Evolutionary conservation across 2,797 vertebrate species (phyloP).

Genomic region (Dipus sagitta): DNA sequence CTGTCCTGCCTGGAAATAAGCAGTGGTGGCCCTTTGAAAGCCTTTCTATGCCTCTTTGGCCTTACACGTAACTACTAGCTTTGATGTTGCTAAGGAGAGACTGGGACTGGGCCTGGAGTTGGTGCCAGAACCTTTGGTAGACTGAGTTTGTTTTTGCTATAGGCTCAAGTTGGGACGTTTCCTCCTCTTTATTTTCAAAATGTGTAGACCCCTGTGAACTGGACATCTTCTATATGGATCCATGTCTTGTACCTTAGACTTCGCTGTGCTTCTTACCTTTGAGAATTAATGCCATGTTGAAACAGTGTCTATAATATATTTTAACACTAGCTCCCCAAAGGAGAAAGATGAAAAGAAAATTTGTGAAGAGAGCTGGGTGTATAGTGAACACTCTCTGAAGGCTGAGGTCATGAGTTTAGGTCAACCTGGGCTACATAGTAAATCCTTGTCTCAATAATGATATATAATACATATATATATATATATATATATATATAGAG

Average conservation of each 20-base stretch:
- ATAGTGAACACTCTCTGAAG: background rate
- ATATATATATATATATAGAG: background rate
- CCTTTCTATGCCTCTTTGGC: background rate
- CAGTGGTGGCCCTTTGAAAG: background rate
- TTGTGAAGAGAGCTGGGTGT: background rate
- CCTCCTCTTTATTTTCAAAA: background rate
- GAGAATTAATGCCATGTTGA: background rate
- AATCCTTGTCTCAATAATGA: background rate
- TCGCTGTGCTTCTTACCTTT: conserved; percentile 25
- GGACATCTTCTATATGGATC: too few species aligned
- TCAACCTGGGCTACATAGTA: background rate
- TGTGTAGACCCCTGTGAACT: background rate
- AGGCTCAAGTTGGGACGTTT: background rate
- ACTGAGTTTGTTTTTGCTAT: background rate
- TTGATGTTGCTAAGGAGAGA: background rate
- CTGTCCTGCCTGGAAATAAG: background rate
- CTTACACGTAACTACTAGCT: background rate
- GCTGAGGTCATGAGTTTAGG: background rate
- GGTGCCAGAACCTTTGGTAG: background rate
- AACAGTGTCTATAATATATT: background rate
- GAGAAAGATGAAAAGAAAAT: conserved; percentile 5
- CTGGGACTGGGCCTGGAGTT: background rate
- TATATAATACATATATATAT: too few species aligned
- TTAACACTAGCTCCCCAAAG: background rate
- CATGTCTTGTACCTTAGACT: background rate